Conservation (phyloP, 2,113 vertebrate genomes). For the Dasyprocta punctata region DNA sequence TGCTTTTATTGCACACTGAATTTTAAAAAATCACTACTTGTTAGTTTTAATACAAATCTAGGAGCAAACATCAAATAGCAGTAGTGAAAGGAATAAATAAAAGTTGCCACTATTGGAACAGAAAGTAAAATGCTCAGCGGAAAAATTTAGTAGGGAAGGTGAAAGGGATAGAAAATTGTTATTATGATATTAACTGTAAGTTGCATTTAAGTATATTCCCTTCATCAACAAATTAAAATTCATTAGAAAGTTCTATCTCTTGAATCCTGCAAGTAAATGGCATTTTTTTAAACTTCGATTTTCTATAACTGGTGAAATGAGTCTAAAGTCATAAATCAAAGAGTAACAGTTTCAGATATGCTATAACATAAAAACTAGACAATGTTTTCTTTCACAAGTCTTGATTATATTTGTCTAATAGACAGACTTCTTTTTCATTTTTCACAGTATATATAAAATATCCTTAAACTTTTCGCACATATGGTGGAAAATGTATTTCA, state of each 20-base stretch:
- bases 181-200: neutral
- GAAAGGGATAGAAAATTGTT: neutral
- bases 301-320: neutral
- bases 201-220: neutral
- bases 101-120: neutral
- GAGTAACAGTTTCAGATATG: neutral
- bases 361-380: neutral
- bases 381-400: conserved; percentile 47
- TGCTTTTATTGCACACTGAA: too few species aligned
- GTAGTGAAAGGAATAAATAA: neutral
- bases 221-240: conserved; percentile 15
- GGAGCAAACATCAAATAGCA: neutral
- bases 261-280: neutral
- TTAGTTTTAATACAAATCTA: neutral
- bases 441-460: conserved; percentile 12
- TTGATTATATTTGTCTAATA: conserved; percentile 66
- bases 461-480: neutral
- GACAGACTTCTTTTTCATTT: neutral
- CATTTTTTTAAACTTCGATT: conserved; percentile 33
- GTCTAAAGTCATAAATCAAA: neutral
- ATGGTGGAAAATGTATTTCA: conserved; percentile 36
- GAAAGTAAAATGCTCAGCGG: neutral
- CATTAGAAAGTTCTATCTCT: neutral
- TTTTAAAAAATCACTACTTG: neutral
- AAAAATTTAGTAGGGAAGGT: neutral